Evolutionary conservation across 2,797 vertebrate genomes (phyloP), one percentile per base, ranked within the genome.

Genomic region (Peromyscus melanophrys): DNA sequence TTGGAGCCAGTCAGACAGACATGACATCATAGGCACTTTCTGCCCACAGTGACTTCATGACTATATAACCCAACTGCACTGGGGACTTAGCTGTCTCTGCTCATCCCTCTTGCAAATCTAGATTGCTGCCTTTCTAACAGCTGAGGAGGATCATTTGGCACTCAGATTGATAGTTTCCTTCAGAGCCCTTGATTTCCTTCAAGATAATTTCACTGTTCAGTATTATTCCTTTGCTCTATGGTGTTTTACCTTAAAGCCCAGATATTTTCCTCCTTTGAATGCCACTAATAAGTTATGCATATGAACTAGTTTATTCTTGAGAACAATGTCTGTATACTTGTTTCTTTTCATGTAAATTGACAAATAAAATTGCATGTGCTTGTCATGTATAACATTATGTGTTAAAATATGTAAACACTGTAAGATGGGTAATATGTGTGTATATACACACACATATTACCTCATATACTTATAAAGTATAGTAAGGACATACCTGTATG

Each of bases 1-100:
- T 78, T 90, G 82, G 46, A 94, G 13, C 34, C n/a, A 61, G 2
- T 81, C 63, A 84, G 59, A 46, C 2, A 89, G 87, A 97, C 12
- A 92, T 80, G 46, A 92, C 83, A 78, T 65, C 77, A 94, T 69
- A 71, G 1, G 10, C 84, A 52, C 23, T 92, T 83, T 96, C 43
- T 6, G 52, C 6, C 3, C 17, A 73, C 13, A 43, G n/a, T 67
- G 73, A 94, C 73, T 59, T 93, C 52, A 92, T 37, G 49, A 34
- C 52, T 65, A 52, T 1, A 40, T 13, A 80, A 6, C n/a, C 19
- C 63, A 82, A 78, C 84, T 63, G 57, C 34, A 27, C 21, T 83
- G 43, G 67, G 40, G 34, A 49, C 14, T 81, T 49, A 27, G 1
- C 46, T 85, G 73, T 21, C 46, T 92, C 27, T 43, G 1, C 17